Base-by-base conservation (phyloP, 2,113 vertebrate genomes). In the Ageneiosus marmoratus region DNA sequence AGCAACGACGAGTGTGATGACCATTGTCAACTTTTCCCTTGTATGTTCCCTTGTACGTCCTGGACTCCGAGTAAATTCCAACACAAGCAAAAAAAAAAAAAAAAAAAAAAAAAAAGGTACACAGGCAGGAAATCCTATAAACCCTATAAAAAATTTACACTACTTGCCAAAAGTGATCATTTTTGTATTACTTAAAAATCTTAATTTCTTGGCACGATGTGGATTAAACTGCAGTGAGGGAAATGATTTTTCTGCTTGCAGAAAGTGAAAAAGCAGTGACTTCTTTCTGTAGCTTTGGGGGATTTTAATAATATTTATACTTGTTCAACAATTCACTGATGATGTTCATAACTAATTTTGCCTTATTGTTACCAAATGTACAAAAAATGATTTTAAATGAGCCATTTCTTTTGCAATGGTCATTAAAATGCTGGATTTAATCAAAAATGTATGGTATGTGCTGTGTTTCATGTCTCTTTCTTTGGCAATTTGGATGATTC, bases 371-470 rank as follows among this genome's bases (percentile, higher is more conserved):
- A 89, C 90, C 89, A 93, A 93, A 93, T 93, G 91, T 93, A 91
- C 82, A 90, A 89, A 89, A 88, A 83, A 80, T 81, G 70, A 88
- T 92, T 93, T 92, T 91, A 87, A 91, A 91, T 87, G 37, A 86
- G 60, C 73, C 73, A 90, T 79, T 79, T 62, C 77, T 94, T 94
- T 95, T 94, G 88, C 93, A 94, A 92, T 90, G 90, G 91, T 91
- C 84, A 94, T 92, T 94, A 94, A 94, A 93, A 93, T 94, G 89
- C 92, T 93, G 93, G 91, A 92, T 93, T 94, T 93, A 79, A 93
- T 91, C 84, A 83, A 73, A 82, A 29, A 37, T 37, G 20, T 55
- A 29, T 76, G 50, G 29, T 13, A 32, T 76, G 10, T 55, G 8
- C 9, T 34, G 18, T 22, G 16, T 7, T 22, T 9, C 46, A 46